Conservation (phyloP, 2,888 invertebrate genomes). For the Cenopis cana region DNA sequence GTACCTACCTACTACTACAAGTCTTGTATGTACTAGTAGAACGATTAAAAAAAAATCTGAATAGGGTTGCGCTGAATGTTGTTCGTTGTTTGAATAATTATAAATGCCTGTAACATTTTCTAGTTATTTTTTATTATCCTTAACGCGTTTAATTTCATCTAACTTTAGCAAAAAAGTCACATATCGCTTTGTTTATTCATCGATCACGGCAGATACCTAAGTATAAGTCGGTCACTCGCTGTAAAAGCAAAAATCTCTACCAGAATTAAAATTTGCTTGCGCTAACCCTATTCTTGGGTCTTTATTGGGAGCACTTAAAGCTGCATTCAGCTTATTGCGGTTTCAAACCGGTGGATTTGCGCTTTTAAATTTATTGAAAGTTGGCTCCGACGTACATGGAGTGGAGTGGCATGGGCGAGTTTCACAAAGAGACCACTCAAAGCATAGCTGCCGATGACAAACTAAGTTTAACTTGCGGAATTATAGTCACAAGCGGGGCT, state of each 20-base stretch:
- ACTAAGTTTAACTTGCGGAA: slow-evolving; percentile 41
- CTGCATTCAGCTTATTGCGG: slow-evolving; percentile 44
- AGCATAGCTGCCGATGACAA: slow-evolving; percentile 37
- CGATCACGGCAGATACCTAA: neutral
- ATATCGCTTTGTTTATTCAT: neutral
- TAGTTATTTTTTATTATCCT: too few relatives aligned
- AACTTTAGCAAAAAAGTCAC: neutral
- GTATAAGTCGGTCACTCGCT: neutral
- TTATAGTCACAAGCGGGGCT: slow-evolving; percentile 18
- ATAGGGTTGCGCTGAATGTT: too few relatives aligned
- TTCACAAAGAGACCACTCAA: slow-evolving; percentile 38
- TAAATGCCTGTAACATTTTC: too few relatives aligned
- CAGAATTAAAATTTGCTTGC: neutral
- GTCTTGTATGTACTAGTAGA: too few relatives aligned
- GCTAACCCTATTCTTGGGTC: slow-evolving; percentile 19
- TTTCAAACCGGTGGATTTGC: slow-evolving; percentile 41
- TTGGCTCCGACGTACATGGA: slow-evolving; percentile 34
- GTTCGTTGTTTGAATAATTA: too few relatives aligned
- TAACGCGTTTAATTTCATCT: neutral
- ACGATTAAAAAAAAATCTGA: too few relatives aligned
- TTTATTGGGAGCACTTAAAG: slow-evolving; percentile 43
- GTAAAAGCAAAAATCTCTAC: neutral
- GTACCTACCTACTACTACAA: too few relatives aligned
- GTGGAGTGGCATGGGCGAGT: slow-evolving; percentile 38
- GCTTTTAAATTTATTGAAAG: slow-evolving; percentile 45